phyloP scores from a whole-genome alignment of 2,888 invertebrate species.

The Phengaris arion region DNA sequence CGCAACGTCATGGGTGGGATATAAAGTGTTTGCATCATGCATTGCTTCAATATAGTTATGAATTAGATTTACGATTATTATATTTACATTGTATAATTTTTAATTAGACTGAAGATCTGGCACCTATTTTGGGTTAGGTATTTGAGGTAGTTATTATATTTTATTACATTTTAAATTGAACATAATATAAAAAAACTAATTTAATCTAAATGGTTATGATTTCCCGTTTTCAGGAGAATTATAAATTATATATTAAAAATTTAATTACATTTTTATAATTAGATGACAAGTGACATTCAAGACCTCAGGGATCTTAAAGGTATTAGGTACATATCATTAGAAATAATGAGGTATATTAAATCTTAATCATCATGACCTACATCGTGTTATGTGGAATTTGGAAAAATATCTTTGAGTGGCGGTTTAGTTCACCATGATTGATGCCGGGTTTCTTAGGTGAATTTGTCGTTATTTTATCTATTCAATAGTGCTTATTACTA shows the following conservation, averaged over 20 bases:
- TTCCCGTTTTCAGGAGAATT: neutral
- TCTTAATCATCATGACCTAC: neutral
- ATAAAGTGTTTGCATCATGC: too few relatives aligned
- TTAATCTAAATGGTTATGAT: conserved; percentile 1
- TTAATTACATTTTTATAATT: neutral
- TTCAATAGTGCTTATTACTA: too few relatives aligned
- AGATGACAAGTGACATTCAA: neutral
- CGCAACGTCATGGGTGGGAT: too few relatives aligned
- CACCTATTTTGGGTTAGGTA: too few relatives aligned
- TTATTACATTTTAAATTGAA: neutral
- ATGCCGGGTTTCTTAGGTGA: too few relatives aligned
- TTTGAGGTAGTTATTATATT: neutral
- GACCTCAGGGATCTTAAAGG: neutral
- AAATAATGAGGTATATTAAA: neutral
- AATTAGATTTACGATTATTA: neutral
- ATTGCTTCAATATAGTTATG: too few relatives aligned
- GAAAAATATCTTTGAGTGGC: too few relatives aligned
- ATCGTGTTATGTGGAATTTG: too few relatives aligned
- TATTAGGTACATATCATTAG: neutral
- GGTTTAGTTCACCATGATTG: too few relatives aligned
- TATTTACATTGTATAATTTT: neutral
- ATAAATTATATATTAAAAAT: neutral
- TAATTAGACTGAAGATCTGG: too few relatives aligned
- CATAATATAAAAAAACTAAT: neutral
- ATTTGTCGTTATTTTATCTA: too few relatives aligned